Base-by-base conservation (phyloP, 1,140 invertebrate species). In the Anadara kagoshimensis region DNA sequence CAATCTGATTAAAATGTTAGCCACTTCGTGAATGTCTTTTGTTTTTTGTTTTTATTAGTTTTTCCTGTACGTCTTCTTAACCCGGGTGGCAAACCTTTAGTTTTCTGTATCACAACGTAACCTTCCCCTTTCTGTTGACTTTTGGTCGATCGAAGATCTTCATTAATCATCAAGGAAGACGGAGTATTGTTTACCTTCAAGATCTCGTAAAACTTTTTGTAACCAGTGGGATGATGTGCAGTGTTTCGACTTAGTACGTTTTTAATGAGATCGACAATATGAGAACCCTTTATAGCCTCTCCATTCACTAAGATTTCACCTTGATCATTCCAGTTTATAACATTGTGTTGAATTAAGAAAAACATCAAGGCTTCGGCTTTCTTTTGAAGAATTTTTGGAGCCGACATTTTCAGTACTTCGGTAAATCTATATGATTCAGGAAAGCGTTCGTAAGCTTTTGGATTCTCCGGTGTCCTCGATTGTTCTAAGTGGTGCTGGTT, bases 191-290 rank as follows among this genome's bases (percentile, higher is more conserved):
- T 43, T 26, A 26, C n/a, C 20, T 45, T 22, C 8, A 70, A 36
- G 3, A 20, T 29, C 1, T 12, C 18, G 24, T 54, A 43, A 64
- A 56, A 57, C 22, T 64, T 18, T 8, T n/a, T 7, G 16, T 44
- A 59, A 51, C 61, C 69, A 16, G 29, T 36, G 11, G 62, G 69
- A 36, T 53, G 24, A 22, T 22, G 16, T 43, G 4, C 20, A 20
- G 47, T 10, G n/a, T 36, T 18, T 7, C 22, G 22, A 24, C 18
- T 58, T 10, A 73, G n/a, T 47, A n/a, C 44, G 56, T 73, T 26
- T n/a, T 43, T 59, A 36, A 73, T 41, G n/a, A 73, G 45, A 66
- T 73, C 70, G 10, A 57, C 51, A 12, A 73, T 44, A 45, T 73
- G 62, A 22, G 49, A 59, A 43, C 36, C 62, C 14, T 45, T n/a